phyloP scores from a whole-genome alignment of 1,140 invertebrate genomes.

The Ptiloglossa arizonensis region DNA sequence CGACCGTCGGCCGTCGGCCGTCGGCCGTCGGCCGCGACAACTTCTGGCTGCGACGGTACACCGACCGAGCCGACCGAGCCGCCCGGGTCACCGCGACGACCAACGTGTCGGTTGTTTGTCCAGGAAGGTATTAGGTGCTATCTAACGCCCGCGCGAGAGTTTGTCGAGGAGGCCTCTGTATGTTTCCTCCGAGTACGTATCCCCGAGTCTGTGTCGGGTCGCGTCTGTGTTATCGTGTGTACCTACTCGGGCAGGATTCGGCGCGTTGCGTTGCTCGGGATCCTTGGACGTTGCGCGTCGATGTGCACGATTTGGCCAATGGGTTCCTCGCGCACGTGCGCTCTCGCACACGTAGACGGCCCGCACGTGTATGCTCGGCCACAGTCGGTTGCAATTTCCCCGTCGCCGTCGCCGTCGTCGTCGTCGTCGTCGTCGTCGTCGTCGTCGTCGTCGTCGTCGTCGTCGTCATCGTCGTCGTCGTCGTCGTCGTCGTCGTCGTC shows the following conservation, averaged over 20 bases:
- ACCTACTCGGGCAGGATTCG: not conserved
- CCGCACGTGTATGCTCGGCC: not conserved
- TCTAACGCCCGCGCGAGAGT: slow-evolving; percentile 41
- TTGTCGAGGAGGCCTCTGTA: slow-evolving; percentile 27
- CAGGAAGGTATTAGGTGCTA: slow-evolving; percentile 57
- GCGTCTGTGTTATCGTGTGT: slow-evolving; percentile 3
- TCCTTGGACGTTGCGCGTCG: not conserved
- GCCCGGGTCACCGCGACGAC: too few relatives aligned
- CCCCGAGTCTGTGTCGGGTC: not conserved
- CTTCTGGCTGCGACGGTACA: slow-evolving; percentile 34
- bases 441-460: too few relatives aligned
- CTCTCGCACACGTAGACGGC: not conserved
- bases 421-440: too few relatives aligned
- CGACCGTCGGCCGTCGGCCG: too few relatives aligned
- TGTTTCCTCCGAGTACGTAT: slow-evolving; percentile 61
- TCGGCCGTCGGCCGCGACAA: too few relatives aligned
- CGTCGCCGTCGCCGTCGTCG: slow-evolving; percentile 60
- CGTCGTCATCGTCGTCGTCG: too few relatives aligned
- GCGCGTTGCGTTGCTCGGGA: not conserved
- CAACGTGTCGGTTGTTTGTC: slow-evolving; percentile 58
- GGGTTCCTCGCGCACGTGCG: slow-evolving; percentile 23
- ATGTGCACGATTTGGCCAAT: slow-evolving; percentile 7
- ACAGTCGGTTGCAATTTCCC: slow-evolving; percentile 64
- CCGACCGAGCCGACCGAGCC: too few relatives aligned
- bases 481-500: too few relatives aligned